Evolutionary conservation across 2,113 vertebrate genomes (phyloP).

Genomic region (Bolborhynchus lineola): DNA sequence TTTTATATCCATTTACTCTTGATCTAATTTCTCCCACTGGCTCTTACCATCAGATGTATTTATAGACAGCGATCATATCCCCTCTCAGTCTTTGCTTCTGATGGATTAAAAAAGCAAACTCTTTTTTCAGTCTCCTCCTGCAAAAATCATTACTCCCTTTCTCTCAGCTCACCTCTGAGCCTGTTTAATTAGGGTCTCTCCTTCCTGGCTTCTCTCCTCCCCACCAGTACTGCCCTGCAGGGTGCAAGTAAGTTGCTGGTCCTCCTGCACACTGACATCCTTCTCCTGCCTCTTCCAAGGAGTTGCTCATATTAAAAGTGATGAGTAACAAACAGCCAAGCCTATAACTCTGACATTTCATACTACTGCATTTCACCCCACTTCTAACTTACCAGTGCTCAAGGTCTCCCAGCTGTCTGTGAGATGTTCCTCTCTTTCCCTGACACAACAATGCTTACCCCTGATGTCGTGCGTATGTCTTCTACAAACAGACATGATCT

Average conservation of each 20-base stretch:
- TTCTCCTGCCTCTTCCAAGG: not conserved
- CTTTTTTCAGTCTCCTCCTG: not conserved
- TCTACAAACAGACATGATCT: not conserved
- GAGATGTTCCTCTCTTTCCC: not conserved
- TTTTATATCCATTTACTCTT: not conserved
- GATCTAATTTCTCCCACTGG: not conserved
- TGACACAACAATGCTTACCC: not conserved
- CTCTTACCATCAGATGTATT: not conserved
- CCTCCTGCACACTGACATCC: not conserved
- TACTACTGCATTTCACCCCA: not conserved
- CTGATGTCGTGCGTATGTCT: fast-evolving
- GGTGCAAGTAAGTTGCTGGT: not conserved
- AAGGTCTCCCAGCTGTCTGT: not conserved
- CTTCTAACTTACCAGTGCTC: not conserved
- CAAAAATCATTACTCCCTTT: not conserved
- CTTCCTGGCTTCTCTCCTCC: not conserved
- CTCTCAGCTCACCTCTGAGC: not conserved
- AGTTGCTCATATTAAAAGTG: not conserved
- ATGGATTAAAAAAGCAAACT: not conserved
- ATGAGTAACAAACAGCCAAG: not conserved
- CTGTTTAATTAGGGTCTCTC: not conserved
- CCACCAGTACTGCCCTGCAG: not conserved
- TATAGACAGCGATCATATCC: not conserved
- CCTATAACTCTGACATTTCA: not conserved
- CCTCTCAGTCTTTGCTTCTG: not conserved